Evolutionary conservation across 2,113 vertebrate genomes (phyloP), one percentile per base, ranked within the genome.

Genomic region (Misgurnus anguillicaudatus): DNA sequence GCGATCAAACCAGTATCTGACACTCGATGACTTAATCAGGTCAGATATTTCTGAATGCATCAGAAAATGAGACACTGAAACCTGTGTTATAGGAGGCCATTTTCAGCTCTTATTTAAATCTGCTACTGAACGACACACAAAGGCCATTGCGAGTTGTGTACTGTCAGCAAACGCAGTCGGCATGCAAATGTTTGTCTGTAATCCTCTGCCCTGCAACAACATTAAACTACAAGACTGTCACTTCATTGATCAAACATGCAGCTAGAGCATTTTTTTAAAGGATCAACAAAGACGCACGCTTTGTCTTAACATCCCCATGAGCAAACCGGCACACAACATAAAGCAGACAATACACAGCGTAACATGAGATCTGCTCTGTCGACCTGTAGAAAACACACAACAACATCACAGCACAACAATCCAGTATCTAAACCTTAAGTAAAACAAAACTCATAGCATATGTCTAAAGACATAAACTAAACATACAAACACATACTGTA

Each of bases 161-260:
- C 63, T 68, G 36, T 62, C 36, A 68, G 63, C 51, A 68, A 39
- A 21, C 58, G 7, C 36, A 64, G 16, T 4, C 8, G 24, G 16
- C 48, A 79, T 74, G 76, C 64, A 82, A 79, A 79, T 45, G 62
- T 53, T 60, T 39, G 31, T 41, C n/a, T 11, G 53, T 61, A 68
- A 45, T 53, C 63, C 58, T 31, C 57, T 71, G 62, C 10, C 77
- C 19, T 51, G 39, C 13, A 16, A 14, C 19, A 69, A 36, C 13
- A 41, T 65, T 7, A 38, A 11, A 19, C 75, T 51, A 21, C 6
- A 13, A 14, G 36, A 75, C 10, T 9, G 39, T 24, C 41, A 75
- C 42, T 36, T 31, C 70, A 9, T 63, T 10, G n/a, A 41, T 57
- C 51, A 57, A 9, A 42, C 38, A 1, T 36, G 14, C 39, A 47